phyloP scores from a whole-genome alignment of 2,797 vertebrate genomes.

The Okamejei kenojei region DNA sequence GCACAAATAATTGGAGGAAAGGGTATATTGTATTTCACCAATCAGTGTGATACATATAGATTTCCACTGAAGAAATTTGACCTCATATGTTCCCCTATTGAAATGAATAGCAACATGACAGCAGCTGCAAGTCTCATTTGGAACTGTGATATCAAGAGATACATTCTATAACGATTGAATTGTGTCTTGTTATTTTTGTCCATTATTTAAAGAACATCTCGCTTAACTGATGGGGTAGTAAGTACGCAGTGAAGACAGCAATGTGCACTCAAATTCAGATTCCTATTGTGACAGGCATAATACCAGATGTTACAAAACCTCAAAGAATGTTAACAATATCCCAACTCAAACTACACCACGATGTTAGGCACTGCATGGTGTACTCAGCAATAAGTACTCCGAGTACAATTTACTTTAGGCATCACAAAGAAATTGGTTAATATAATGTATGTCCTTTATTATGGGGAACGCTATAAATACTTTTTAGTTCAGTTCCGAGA shows the following conservation, averaged over 20 bases:
- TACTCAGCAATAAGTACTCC: background rate
- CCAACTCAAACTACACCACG: background rate
- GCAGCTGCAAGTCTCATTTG: background rate
- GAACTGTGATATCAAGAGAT: background rate
- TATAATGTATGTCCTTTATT: background rate
- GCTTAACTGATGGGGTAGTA: background rate
- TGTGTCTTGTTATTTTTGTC: background rate
- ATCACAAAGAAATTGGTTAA: background rate
- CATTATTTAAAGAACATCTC: background rate
- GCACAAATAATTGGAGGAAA: background rate
- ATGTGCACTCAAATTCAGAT: background rate
- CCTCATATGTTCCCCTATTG: background rate
- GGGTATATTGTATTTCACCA: background rate
- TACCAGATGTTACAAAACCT: background rate
- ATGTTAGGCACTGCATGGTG: background rate
- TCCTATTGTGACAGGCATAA: background rate
- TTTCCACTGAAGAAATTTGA: background rate
- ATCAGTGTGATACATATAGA: background rate
- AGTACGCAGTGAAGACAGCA: background rate
- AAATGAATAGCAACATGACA: constrained; percentile 10
- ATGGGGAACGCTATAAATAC: background rate
- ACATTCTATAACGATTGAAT: background rate
- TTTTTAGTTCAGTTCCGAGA: too few species aligned
- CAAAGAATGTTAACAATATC: constrained; percentile 17
- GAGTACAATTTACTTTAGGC: too few species aligned